Evolutionary conservation across 2,888 invertebrate genomes (phyloP), one percentile per base, ranked within the genome.

Genomic region (Pseudeuparius sepicola): DNA sequence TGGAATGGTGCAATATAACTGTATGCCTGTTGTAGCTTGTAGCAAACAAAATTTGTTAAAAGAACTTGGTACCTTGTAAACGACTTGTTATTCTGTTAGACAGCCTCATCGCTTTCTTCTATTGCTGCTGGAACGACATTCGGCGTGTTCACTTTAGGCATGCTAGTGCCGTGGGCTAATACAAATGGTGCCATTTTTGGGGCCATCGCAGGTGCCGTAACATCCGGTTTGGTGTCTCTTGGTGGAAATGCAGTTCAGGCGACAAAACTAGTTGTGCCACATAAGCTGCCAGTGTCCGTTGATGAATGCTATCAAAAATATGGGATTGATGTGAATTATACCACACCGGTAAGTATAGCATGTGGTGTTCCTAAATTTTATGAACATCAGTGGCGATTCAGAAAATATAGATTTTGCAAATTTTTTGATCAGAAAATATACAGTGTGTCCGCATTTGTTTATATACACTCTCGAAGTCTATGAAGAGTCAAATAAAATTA

Each of bases 41-140:
- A n/a, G n/a, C 20, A 7, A 20, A 20, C 20, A 20, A 7, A 20
- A 20, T 20, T 7, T 20, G 6, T 7, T 20, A n/a, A 20, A 20
- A 7, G 20, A 20, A 20, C 20, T 7, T n/a, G n/a, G n/a, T n/a
- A n/a, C n/a, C 20, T 20, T 20, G 6, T 20, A 32, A 32, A 14
- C 24, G 15, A 20, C n/a, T n/a, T n/a, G n/a, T 26, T 11, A 9
- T 25, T 43, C 17, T 49, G 55, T 7, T 44, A 72, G 64, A 73
- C 78, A 41, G 77, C 80, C 0, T 76, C 80, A 24, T 80, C 84
- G 10, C 61, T 86, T 30, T 80, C 85, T n/a, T 83, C 86, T 0
- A 84, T 88, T 43, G 81, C 85, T 2, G 80, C 85, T 1, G 83
- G 85, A 24, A 80, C 85, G 4, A 79, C 86, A 0, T 81, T 85